Conservation (phyloP, 2,113 vertebrate genomes). For the Sapayoa aenigma region DNA sequence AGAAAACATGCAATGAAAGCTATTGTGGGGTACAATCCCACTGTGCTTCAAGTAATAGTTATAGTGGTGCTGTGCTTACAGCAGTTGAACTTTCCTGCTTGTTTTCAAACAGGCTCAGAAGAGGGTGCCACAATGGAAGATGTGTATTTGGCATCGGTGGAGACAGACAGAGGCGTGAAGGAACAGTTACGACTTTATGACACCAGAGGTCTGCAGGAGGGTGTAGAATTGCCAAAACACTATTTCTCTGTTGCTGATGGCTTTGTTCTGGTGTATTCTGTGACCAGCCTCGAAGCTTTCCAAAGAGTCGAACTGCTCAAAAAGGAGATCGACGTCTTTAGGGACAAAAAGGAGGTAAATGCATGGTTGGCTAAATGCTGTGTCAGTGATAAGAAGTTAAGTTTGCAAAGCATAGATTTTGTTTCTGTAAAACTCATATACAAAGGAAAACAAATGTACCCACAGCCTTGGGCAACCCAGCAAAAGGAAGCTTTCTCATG, state of each 20-base stretch:
- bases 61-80: background rate
- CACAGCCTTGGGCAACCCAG: background rate
- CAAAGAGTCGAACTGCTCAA: conserved; percentile 87
- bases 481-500: background rate
- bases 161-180: conserved; percentile 88
- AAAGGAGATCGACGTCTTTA: conserved; percentile 89
- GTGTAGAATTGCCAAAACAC: conserved; percentile 87
- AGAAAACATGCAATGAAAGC: background rate
- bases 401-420: background rate
- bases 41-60: background rate
- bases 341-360: conserved; percentile 92
- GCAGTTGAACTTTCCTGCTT: background rate
- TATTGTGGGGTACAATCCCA: background rate
- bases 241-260: conserved; percentile 90
- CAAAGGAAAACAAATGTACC: background rate
- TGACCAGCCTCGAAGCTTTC: conserved; percentile 90
- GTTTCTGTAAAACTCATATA: background rate
- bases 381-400: background rate
- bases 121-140: conserved; percentile 87
- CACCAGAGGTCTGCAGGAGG: conserved; percentile 86
- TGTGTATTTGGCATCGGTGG: conserved; percentile 89
- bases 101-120: conserved; percentile 75
- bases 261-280: conserved; percentile 89
- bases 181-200: conserved; percentile 94
- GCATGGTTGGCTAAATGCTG: accelerated